Conservation (phyloP, 30 jellyfish, hydroid and myxozoan species). For the Mastigias papua region DNA sequence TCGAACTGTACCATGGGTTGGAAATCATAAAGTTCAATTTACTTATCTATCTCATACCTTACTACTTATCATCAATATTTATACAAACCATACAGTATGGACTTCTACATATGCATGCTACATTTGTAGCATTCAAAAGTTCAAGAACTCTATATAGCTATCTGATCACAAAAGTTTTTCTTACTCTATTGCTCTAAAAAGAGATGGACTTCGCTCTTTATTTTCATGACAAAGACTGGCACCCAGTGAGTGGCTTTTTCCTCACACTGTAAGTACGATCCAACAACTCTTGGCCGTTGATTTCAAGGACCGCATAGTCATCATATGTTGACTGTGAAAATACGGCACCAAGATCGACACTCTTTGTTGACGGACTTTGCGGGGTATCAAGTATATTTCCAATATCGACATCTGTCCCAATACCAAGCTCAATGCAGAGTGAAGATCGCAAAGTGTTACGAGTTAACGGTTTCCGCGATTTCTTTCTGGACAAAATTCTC, state of each 20-base stretch:
- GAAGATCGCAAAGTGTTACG: constrained; percentile 78
- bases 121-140: too few species aligned
- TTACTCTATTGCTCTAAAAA: neutral
- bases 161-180: neutral
- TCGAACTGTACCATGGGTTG: too few species aligned
- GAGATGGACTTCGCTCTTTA: neutral
- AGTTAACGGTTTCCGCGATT: constrained; percentile 49
- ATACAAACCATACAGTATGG: too few species aligned
- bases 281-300: constrained; percentile 64
- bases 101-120: too few species aligned
- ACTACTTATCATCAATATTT: too few species aligned
- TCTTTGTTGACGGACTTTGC: constrained; percentile 90
- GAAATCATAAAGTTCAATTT: too few species aligned
- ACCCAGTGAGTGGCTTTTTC: constrained; percentile 3
- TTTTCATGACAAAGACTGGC: constrained; percentile 17
- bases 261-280: constrained; percentile 47
- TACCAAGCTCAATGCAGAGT: constrained; percentile 83
- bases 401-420: constrained; percentile 88
- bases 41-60: too few species aligned
- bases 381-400: constrained; percentile 76
- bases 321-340: constrained; percentile 60
- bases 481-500: constrained; percentile 42
- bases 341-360: constrained; percentile 91
- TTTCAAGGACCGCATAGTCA: constrained; percentile 77
- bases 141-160: too few species aligned